Percentiles rank a stretch among this genome's conserved stretches.
Evolutionary conservation across 1,140 invertebrate genomes (phyloP).

Genomic region (Conopomorpha cramerella): DNA sequence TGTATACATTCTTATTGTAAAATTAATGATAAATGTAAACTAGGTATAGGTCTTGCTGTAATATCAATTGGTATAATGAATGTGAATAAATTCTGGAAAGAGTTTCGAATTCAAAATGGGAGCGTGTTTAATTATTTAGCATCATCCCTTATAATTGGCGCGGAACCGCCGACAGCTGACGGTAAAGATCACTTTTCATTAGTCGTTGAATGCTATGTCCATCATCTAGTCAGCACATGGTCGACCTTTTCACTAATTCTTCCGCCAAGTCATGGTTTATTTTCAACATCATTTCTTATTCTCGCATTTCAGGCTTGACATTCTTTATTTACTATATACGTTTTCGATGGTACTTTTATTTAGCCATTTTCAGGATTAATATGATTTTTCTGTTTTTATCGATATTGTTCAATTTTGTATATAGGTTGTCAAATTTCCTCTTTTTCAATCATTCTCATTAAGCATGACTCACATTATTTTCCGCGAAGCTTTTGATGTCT

Average conservation of each 20-base stretch:
- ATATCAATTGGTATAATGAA: conserved; percentile 49
- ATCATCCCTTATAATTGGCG: conserved; percentile 39
- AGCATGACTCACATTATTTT: conserved; percentile 50
- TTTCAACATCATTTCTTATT: conserved; percentile 26
- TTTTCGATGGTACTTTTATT: conserved; percentile 23
- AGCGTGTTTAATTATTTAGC: conserved; percentile 39
- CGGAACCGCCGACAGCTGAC: conserved; percentile 50
- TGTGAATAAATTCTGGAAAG: conserved; percentile 54
- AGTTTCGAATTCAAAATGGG: conserved; percentile 31
- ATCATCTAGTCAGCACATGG: conserved; percentile 50
- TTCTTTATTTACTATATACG: conserved; percentile 27
- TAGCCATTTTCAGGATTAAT: conserved; percentile 22
- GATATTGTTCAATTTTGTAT: too few relatives aligned
- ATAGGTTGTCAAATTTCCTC: not conserved
- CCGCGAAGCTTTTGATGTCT: conserved; percentile 54
- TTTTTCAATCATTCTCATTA: conserved; percentile 29
- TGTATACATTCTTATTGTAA: conserved; percentile 56
- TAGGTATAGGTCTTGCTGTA: conserved; percentile 49
- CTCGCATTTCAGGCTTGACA: conserved; percentile 36
- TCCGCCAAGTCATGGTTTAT: conserved; percentile 30
- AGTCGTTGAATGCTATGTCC: conserved; percentile 57
- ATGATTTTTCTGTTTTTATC: too few relatives aligned
- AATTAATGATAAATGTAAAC: conserved; percentile 42
- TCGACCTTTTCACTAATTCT: conserved; percentile 47
- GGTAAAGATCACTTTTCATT: conserved; percentile 56